These are phyloP conservation scores for Drosophila mimetica DNA, from an alignment of 2,888 invertebrate genomes.

Conservation along the genomic window DNA sequence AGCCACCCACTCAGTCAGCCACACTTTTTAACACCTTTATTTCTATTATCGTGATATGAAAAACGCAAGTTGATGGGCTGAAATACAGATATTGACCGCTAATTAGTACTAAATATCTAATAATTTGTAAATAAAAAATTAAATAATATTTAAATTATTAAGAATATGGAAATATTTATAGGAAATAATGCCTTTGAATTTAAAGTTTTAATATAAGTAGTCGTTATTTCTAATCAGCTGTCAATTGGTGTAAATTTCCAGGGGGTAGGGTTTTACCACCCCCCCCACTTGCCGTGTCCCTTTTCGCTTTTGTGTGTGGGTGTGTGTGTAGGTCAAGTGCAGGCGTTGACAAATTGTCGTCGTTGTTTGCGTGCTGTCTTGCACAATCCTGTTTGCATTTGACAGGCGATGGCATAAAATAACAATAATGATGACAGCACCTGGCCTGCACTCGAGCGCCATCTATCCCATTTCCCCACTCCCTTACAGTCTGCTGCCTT, in stretches of 20 bases:
- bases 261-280: too few relatives aligned
- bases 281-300: background rate
- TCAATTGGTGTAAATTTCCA: conserved; percentile 6
- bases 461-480: conserved; percentile 12
- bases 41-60: conserved; percentile 2
- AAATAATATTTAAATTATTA: too few relatives aligned
- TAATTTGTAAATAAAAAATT: too few relatives aligned
- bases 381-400: conserved; percentile 61
- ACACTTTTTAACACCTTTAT: conserved; percentile 4
- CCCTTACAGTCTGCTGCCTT: background rate
- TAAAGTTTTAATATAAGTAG: too few relatives aligned
- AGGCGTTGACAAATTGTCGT: conserved; percentile 64
- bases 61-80: conserved; percentile 1
- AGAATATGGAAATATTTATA: too few relatives aligned
- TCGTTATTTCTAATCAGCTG: background rate
- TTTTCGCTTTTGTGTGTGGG: background rate
- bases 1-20: background rate
- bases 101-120: too few relatives aligned
- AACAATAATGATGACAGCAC: conserved; percentile 52
- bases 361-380: conserved; percentile 37
- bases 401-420: conserved; percentile 71
- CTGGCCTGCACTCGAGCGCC: conserved; percentile 50
- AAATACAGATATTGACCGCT: conserved; percentile 1
- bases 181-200: too few relatives aligned
- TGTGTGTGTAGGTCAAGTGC: conserved; percentile 63